Evolutionary conservation across 2,797 vertebrate genomes (phyloP).

Genomic region (Numenius phaeopus): DNA sequence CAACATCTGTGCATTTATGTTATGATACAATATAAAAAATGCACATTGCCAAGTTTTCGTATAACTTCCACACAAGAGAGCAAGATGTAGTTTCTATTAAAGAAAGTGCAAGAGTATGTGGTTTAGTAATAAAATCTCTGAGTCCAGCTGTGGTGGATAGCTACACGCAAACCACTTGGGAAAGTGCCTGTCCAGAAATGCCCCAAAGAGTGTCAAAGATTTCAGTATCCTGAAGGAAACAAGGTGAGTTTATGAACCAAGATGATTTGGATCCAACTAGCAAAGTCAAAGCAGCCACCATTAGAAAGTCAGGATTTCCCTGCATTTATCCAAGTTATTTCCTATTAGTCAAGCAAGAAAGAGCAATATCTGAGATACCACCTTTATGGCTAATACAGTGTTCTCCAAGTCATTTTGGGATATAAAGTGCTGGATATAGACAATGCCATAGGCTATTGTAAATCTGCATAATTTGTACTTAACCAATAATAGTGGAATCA

Average conservation of each 20-base stretch:
- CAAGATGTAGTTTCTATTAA: not conserved
- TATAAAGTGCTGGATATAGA: not conserved
- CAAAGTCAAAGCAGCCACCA: not conserved
- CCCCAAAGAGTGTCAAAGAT: accelerated
- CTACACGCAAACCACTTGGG: not conserved
- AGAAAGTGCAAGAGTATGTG: not conserved
- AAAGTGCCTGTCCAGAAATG: not conserved
- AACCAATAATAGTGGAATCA: not conserved
- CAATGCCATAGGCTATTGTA: not conserved
- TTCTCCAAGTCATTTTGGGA: not conserved
- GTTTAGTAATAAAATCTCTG: not conserved
- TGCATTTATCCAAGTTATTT: not conserved
- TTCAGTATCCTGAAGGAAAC: not conserved
- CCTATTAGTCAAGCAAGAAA: not conserved
- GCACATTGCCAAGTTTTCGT: not conserved
- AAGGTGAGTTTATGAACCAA: not conserved
- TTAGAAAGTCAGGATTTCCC: not conserved
- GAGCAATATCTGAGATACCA: not conserved
- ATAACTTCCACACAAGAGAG: not conserved
- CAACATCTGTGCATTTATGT: not conserved
- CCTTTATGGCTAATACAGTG: not conserved
- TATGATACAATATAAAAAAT: not conserved
- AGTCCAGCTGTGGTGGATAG: not conserved
- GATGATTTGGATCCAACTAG: not conserved
- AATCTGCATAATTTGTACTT: conserved; percentile 36